These are phyloP conservation scores for Peromyscus eremicus DNA, from an alignment of 2,797 vertebrate species.

Conservation along the genomic window DNA sequence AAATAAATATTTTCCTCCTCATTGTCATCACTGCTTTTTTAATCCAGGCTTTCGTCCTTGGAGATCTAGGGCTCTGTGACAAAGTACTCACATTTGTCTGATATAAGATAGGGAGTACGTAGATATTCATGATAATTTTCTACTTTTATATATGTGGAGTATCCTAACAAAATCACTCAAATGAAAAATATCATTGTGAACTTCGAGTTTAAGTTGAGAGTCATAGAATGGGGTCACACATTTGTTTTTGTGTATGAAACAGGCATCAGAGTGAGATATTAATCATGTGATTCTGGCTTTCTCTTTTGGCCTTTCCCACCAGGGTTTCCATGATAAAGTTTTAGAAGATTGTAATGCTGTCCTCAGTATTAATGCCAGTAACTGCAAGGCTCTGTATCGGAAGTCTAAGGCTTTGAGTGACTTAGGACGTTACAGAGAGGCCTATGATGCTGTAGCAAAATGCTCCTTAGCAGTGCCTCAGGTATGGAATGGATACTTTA, in stretches of 20 bases:
- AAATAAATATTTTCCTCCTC: too few relatives aligned
- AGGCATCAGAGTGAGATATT: not conserved
- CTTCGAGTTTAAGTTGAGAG: not conserved
- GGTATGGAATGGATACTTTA: conserved; percentile 86
- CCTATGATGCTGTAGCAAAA: conserved; percentile 96
- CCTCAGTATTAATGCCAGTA: conserved; percentile 93
- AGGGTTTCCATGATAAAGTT: conserved; percentile 95
- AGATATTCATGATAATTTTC: not conserved
- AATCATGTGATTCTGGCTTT: not conserved
- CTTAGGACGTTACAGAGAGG: conserved; percentile 93
- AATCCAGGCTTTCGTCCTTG: not conserved
- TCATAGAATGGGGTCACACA: not conserved
- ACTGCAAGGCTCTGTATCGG: conserved; percentile 95
- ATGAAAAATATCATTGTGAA: not conserved
- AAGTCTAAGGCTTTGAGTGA: conserved; percentile 96
- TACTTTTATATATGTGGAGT: conserved; percentile 38
- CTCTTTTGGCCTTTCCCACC: not conserved
- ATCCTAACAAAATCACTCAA: not conserved
- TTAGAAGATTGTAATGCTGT: conserved; percentile 95
- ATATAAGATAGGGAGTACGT: not conserved
- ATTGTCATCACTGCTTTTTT: too few relatives aligned
- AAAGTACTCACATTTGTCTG: not conserved
- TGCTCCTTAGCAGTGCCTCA: conserved; percentile 97
- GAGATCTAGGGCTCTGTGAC: not conserved
- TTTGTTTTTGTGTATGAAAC: not conserved